phyloP scores from a whole-genome alignment of 2,113 vertebrate species.

The Panthera leo region DNA sequence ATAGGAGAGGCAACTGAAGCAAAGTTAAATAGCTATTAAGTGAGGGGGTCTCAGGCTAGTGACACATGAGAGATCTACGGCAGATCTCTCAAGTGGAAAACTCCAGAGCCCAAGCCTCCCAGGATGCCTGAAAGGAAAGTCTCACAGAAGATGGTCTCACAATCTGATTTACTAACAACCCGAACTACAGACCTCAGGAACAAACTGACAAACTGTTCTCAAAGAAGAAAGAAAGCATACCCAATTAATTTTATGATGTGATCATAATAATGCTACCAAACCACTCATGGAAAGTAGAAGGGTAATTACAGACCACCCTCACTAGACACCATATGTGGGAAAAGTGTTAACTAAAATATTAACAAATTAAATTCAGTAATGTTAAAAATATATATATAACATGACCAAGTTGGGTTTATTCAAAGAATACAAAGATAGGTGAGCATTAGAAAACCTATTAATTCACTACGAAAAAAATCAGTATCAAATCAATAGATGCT shows the following conservation, averaged over 20 bases:
- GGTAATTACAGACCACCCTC: neutral
- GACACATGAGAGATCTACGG: neutral
- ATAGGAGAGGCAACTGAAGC: neutral
- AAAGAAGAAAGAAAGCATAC: neutral
- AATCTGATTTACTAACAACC: neutral
- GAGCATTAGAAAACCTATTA: constrained; percentile 3
- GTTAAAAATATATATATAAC: neutral
- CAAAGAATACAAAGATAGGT: neutral
- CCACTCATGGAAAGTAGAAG: neutral
- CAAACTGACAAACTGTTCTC: neutral
- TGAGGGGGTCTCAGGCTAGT: neutral
- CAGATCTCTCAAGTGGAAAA: neutral
- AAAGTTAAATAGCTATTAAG: neutral
- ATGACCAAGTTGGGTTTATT: neutral
- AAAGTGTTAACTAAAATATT: neutral
- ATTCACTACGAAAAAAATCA: neutral
- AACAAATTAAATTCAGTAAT: neutral
- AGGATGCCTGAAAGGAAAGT: neutral
- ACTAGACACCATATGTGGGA: neutral
- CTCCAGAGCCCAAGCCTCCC: neutral
- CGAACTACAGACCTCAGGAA: neutral
- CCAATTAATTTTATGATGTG: neutral
- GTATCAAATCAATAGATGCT: neutral
- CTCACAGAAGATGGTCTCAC: neutral
- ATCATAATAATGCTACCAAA: neutral